A percentile compares a stretch with the other conserved stretches of the same genome.
Evolutionary conservation across 2,888 invertebrate genomes (phyloP).

Genomic region (Acholoe squamosa): DNA sequence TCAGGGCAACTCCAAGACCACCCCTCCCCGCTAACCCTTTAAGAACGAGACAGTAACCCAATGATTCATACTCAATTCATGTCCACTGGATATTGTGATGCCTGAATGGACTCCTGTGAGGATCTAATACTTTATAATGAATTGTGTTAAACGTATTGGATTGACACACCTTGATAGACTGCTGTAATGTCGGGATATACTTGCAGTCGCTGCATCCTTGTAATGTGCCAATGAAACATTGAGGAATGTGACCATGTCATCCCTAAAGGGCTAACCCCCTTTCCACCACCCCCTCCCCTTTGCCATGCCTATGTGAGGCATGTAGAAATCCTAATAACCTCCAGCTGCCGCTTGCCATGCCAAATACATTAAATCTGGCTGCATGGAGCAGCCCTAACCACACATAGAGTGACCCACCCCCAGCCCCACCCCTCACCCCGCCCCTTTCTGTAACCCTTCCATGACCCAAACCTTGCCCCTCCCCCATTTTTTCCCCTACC

Average conservation of each 20-base stretch:
- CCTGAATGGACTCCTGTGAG: neutral
- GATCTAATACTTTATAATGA: neutral
- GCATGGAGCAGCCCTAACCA: neutral
- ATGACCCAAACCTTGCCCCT: neutral
- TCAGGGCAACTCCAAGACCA: neutral
- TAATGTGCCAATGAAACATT: neutral
- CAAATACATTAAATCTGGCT: constrained; percentile 4
- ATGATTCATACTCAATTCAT: neutral
- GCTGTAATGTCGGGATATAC: neutral
- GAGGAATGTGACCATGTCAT: neutral
- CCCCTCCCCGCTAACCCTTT: neutral
- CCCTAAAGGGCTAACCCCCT: neutral
- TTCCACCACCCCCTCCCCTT: neutral
- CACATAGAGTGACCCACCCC: neutral
- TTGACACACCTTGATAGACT: neutral
- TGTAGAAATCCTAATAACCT: constrained; percentile 3
- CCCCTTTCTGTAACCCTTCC: neutral
- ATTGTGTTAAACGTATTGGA: neutral
- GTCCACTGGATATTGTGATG: neutral
- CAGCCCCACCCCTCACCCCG: constrained; percentile 8
- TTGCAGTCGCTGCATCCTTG: neutral
- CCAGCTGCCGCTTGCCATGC: neutral
- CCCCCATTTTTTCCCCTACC: neutral
- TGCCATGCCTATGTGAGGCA: neutral
- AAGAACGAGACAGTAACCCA: neutral